Percentiles rank a stretch among this genome's conserved stretches.
Conservation (phyloP, 2,113 vertebrate species). For the Psilopsiagon aymara region DNA sequence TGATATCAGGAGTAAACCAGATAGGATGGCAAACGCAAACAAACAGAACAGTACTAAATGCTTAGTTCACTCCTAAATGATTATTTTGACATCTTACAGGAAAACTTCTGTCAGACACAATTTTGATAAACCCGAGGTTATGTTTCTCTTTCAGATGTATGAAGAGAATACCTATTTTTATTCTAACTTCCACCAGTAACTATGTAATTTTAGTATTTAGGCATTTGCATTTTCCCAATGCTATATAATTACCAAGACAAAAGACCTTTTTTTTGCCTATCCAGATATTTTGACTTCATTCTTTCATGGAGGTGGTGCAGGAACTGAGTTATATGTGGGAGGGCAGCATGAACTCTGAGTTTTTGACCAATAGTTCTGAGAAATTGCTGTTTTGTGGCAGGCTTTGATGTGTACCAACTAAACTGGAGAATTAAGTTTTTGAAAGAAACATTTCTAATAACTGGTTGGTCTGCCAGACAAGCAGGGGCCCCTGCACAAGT, state of each 20-base stretch:
- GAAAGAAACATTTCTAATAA: background rate
- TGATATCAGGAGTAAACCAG: background rate
- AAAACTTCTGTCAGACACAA: background rate
- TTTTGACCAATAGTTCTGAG: background rate
- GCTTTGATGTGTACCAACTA: background rate
- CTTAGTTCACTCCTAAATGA: background rate
- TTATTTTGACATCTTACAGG: conserved; percentile 16
- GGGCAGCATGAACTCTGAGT: background rate
- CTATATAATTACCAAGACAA: conserved; percentile 25
- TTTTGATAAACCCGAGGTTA: conserved; percentile 29
- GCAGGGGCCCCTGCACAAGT: background rate
- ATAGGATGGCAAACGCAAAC: background rate
- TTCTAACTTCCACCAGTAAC: background rate
- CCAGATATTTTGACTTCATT: conserved; percentile 22
- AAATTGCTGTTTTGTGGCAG: background rate
- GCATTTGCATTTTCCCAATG: conserved; percentile 28
- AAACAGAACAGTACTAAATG: background rate
- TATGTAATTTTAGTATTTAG: conserved; percentile 38
- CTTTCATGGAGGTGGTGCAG: background rate
- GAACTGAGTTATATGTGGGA: background rate
- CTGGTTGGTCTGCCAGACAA: background rate
- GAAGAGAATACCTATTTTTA: conserved; percentile 37
- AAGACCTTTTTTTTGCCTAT: background rate
- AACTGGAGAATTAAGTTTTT: background rate
- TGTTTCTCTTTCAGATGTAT: background rate